Percentiles rank a stretch among this genome's conserved stretches.
These are phyloP conservation scores for Numenius arquata DNA, from an alignment of 2,113 vertebrate genomes.

Conservation along the genomic window DNA sequence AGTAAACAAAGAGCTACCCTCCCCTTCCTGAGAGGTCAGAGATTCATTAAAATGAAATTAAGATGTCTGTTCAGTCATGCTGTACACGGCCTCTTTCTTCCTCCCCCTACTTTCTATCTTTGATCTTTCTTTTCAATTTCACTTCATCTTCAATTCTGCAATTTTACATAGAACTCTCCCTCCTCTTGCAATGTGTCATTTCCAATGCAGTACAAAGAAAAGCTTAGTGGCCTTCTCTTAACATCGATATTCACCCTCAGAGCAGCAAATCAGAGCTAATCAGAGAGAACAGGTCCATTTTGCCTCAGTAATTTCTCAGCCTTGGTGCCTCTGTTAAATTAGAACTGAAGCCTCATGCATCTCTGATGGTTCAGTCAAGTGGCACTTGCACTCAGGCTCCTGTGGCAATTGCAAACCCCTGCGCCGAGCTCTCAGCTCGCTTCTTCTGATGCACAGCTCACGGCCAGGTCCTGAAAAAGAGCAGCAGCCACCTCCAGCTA, in stretches of 20 bases:
- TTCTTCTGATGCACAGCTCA: neutral
- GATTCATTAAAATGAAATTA: constrained; percentile 27
- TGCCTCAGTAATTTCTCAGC: neutral
- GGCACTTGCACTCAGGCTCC: neutral
- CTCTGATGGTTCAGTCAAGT: neutral
- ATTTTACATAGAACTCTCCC: neutral
- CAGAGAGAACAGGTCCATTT: neutral
- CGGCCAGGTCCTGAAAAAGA: neutral
- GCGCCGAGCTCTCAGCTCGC: neutral
- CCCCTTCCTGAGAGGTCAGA: neutral
- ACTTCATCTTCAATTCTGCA: neutral
- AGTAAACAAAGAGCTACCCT: neutral
- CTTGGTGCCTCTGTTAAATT: neutral
- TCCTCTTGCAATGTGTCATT: neutral
- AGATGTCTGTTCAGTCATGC: neutral
- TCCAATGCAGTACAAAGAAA: neutral
- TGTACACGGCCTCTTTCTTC: neutral
- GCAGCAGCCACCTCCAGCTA: neutral
- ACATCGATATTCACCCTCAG: neutral
- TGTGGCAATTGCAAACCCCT: neutral
- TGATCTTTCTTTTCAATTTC: constrained; percentile 24
- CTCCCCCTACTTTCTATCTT: neutral
- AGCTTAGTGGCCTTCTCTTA: neutral
- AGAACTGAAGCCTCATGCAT: neutral
- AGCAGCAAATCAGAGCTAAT: neutral